Conservation (phyloP, 1,140 invertebrate genomes). For the Magallana ariakensis region DNA sequence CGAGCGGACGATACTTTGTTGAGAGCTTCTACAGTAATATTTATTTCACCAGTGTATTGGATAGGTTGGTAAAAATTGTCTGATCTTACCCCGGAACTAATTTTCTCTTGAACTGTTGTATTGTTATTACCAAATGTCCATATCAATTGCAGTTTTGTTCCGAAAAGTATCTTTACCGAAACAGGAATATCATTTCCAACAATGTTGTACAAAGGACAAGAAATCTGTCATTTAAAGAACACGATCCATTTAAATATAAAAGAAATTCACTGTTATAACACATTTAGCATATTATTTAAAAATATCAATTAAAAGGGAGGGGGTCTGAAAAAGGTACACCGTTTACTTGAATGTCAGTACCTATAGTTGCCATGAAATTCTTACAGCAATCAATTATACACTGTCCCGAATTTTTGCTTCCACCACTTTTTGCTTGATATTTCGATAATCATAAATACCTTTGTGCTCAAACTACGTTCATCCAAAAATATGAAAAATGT, state of each 20-base stretch:
- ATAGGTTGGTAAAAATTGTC: not conserved
- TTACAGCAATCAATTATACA: no score
- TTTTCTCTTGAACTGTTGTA: not conserved
- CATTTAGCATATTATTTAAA: not conserved
- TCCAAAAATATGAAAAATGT: no score
- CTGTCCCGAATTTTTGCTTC: no score
- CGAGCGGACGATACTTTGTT: not conserved
- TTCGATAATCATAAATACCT: no score
- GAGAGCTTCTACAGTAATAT: not conserved
- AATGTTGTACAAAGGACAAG: not conserved
- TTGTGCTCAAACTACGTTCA: no score
- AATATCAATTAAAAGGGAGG: no score
- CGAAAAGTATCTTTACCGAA: not conserved
- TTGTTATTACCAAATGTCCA: not conserved
- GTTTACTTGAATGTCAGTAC: no score
- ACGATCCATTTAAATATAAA: not conserved
- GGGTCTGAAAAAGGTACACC: no score
- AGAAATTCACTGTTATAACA: not conserved
- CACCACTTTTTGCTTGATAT: no score
- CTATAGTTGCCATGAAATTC: no score
- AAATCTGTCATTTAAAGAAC: not conserved
- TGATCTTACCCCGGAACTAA: not conserved
- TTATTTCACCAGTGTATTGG: not conserved
- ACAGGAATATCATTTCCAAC: slow-evolving; percentile 6
- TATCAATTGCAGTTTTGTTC: not conserved